Evolutionary conservation across 2,113 vertebrate species (phyloP).

Genomic region (Opisthocomus hoazin): DNA sequence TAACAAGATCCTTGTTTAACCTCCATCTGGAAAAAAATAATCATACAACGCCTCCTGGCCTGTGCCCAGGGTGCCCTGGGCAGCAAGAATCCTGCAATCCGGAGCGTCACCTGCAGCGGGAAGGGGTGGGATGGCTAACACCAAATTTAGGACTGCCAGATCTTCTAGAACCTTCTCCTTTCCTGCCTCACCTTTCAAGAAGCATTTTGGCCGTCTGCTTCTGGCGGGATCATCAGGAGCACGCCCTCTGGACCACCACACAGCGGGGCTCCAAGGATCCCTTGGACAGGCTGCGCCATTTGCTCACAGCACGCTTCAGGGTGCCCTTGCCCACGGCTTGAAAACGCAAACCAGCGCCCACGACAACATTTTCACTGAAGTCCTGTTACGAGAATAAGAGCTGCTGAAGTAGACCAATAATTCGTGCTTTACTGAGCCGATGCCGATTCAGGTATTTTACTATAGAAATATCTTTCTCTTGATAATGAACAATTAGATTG

Average conservation of each 20-base stretch:
- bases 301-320: neutral
- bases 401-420: neutral
- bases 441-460: neutral
- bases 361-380: neutral
- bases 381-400: neutral
- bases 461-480: neutral
- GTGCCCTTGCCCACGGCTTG: too few relatives aligned
- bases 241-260: accelerated
- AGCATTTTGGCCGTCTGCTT: accelerated
- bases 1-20: neutral
- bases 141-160: neutral
- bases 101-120: neutral
- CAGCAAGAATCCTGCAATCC: neutral
- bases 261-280: neutral
- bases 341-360: neutral
- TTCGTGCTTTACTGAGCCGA: neutral
- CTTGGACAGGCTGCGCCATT: accelerated
- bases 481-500: neutral
- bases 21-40: neutral
- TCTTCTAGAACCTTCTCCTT: neutral
- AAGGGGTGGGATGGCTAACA: neutral
- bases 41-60: accelerated
- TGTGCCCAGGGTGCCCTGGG: neutral
- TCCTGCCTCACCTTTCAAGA: neutral
- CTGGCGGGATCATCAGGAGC: accelerated